These are phyloP conservation scores for Oriolus oriolus DNA, from an alignment of 2,113 vertebrate species.

Conservation along the genomic window DNA sequence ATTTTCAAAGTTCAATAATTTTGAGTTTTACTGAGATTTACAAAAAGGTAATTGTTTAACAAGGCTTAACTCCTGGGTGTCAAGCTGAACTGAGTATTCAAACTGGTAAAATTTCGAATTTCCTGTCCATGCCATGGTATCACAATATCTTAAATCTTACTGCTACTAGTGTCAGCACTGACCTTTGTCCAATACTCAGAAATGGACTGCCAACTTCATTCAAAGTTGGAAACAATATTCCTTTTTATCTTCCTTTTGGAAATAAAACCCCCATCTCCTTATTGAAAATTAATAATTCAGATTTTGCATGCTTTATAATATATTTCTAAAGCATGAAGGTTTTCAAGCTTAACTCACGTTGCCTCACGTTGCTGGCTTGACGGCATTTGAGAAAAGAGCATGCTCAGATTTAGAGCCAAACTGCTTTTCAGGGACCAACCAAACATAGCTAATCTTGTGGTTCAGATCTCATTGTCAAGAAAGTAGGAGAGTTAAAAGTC, in stretches of 20 bases:
- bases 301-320: not conserved
- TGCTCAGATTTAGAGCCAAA: not conserved
- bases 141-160: not conserved
- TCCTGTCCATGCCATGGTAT: not conserved
- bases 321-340: not conserved
- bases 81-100: not conserved
- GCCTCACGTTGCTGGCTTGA: not conserved
- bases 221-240: not conserved
- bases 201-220: not conserved
- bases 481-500: not conserved
- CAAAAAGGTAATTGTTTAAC: not conserved
- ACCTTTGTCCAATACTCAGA: not conserved
- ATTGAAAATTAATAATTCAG: not conserved
- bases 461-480: not conserved
- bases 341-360: not conserved
- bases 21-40: not conserved
- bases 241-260: not conserved
- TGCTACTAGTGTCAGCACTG: not conserved
- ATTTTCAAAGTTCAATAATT: not conserved
- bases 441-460: not conserved
- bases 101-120: not conserved
- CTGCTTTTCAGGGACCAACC: not conserved
- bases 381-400: not conserved
- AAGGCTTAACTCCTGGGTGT: not conserved
- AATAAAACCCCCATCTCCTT: not conserved